phyloP scores from a whole-genome alignment of 2,888 invertebrate species.

The Criorhina ranunculi region DNA sequence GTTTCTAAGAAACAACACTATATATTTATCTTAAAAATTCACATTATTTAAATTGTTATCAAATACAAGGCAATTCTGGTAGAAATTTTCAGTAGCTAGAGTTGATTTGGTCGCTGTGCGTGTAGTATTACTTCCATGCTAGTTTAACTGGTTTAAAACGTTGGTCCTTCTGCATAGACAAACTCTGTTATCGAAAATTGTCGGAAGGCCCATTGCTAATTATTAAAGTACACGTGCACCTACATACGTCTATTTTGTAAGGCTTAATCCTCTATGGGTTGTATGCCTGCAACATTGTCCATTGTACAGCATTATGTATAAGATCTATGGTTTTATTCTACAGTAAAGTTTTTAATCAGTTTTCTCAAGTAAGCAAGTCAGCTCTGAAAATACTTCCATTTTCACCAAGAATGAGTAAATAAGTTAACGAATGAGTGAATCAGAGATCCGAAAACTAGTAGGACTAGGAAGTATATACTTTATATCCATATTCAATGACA shows the following conservation, averaged over 20 bases:
- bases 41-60: not conserved
- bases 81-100: not conserved
- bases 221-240: not conserved
- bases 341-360: conserved; percentile 43
- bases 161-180: not conserved
- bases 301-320: not conserved
- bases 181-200: not conserved
- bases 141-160: conserved; percentile 4
- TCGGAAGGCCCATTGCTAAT: not conserved
- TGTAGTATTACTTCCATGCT: not conserved
- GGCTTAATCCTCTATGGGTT: too few species aligned
- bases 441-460: not conserved
- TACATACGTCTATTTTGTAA: not conserved
- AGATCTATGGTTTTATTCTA: not conserved
- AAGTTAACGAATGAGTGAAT: conserved; percentile 5
- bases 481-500: conserved; percentile 18
- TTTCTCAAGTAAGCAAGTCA: conserved; percentile 27
- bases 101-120: not conserved
- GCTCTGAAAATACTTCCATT: not conserved
- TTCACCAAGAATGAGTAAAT: conserved; percentile 9
- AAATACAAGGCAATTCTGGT: not conserved
- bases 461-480: too few species aligned
- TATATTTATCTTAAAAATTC: too few species aligned
- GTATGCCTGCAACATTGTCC: not conserved
- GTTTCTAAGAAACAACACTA: too few species aligned